Percentiles rank a stretch among this genome's conserved stretches.
These are phyloP conservation scores for Channallabes apus DNA, from an alignment of 2,797 vertebrate species.

Conservation along the genomic window DNA sequence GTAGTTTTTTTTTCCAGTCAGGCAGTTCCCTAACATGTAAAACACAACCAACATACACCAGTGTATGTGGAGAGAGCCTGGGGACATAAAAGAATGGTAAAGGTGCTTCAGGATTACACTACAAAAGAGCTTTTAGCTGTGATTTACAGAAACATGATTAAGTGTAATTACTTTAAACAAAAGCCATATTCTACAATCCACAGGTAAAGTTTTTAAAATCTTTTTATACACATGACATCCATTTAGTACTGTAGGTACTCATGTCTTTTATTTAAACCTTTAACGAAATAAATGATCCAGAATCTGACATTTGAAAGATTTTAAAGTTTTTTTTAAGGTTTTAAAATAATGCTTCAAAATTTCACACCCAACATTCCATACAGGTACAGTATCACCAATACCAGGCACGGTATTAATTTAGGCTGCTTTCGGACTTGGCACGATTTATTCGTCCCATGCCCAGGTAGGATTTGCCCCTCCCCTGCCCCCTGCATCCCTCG, in stretches of 20 bases:
- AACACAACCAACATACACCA: constrained; percentile 1
- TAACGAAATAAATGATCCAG: neutral
- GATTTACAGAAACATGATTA: neutral
- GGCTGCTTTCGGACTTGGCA: too few relatives aligned
- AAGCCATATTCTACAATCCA: neutral
- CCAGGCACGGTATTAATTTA: neutral
- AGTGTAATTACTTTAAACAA: neutral
- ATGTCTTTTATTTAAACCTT: neutral
- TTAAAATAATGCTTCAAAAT: neutral
- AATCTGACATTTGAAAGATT: neutral
- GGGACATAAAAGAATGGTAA: constrained; percentile 1
- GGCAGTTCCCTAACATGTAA: neutral
- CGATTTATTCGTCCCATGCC: too few relatives aligned
- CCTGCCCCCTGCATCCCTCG: too few relatives aligned
- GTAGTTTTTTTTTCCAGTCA: neutral
- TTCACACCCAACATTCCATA: constrained; percentile 6
- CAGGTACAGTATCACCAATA: neutral
- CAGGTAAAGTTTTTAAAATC: neutral
- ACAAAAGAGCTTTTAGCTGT: neutral
- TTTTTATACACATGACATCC: neutral
- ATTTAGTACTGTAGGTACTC: neutral
- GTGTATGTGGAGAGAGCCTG: neutral
- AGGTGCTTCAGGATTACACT: neutral
- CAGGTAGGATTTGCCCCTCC: too few relatives aligned
- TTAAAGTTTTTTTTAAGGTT: too few relatives aligned